phyloP scores from a whole-genome alignment of 2,888 invertebrate genomes.

The Cyaniris semiargus region DNA sequence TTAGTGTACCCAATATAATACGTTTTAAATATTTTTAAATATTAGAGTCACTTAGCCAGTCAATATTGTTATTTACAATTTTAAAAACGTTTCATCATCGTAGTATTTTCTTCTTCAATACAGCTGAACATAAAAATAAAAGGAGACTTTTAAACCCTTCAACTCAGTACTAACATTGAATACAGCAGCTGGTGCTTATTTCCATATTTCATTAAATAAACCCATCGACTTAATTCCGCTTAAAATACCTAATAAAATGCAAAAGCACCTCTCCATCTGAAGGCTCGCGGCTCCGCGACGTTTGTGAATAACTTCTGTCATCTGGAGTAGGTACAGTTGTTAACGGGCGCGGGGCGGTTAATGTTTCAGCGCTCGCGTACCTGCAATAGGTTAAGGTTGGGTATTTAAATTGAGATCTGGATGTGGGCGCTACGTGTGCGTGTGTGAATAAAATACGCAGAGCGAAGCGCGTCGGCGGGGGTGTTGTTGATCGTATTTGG shows the following conservation, averaged over 20 bases:
- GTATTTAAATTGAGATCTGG: constrained; percentile 18
- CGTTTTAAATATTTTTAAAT: not conserved
- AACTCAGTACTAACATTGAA: not conserved
- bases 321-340: not conserved
- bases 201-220: constrained; percentile 13
- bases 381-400: constrained; percentile 28
- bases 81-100: not conserved
- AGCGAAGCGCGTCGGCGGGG: constrained; percentile 28
- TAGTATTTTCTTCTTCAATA: not conserved
- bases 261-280: not conserved
- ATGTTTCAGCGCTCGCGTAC: constrained; percentile 10
- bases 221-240: constrained; percentile 12
- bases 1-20: not conserved
- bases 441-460: constrained; percentile 10
- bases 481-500: constrained; percentile 56
- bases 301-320: constrained; percentile 4
- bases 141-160: constrained; percentile 5
- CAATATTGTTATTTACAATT: not conserved
- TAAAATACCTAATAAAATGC: constrained; percentile 9
- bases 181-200: constrained; percentile 9
- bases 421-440: not conserved
- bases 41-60: not conserved
- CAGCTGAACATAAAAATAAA: not conserved
- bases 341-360: not conserved
- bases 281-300: not conserved